These are phyloP conservation scores for Tenthredo amoena DNA, from an alignment of 2,888 invertebrate genomes.

Conservation along the genomic window DNA sequence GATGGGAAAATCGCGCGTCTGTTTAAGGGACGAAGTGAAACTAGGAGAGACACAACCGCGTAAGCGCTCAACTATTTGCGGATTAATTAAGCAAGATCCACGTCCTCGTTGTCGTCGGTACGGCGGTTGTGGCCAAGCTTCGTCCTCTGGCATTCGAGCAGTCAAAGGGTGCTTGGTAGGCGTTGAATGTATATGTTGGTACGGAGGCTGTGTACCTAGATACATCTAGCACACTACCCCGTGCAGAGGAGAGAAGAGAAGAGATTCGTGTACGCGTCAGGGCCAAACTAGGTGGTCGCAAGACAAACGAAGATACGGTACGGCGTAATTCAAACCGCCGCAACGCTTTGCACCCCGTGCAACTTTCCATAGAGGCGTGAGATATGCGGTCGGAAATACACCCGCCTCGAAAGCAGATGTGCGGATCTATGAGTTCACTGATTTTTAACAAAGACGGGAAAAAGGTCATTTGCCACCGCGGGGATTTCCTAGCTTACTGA, in stretches of 20 bases:
- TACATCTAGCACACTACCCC: slow-evolving; percentile 9
- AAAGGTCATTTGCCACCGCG: background rate
- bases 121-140: slow-evolving; percentile 27
- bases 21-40: background rate
- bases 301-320: slow-evolving; percentile 62
- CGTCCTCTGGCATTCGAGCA: slow-evolving; percentile 32
- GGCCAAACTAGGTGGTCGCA: slow-evolving; percentile 58
- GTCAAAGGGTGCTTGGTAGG: slow-evolving; percentile 37
- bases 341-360: slow-evolving; percentile 49
- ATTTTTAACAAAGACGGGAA: background rate
- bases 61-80: slow-evolving; percentile 49
- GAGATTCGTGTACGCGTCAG: slow-evolving; percentile 37
- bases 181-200: background rate
- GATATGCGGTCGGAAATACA: background rate
- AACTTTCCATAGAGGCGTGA: slow-evolving; percentile 18
- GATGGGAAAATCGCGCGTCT: slow-evolving; percentile 28
- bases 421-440: background rate
- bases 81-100: slow-evolving; percentile 54
- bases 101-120: background rate
- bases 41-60: slow-evolving; percentile 6
- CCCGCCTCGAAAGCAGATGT: background rate
- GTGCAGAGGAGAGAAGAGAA: background rate
- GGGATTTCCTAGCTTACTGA: background rate
- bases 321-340: slow-evolving; percentile 63
- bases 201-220: background rate